These are phyloP conservation scores for Sesia bembeciformis DNA, from an alignment of 2,888 invertebrate species.

Conservation along the genomic window DNA sequence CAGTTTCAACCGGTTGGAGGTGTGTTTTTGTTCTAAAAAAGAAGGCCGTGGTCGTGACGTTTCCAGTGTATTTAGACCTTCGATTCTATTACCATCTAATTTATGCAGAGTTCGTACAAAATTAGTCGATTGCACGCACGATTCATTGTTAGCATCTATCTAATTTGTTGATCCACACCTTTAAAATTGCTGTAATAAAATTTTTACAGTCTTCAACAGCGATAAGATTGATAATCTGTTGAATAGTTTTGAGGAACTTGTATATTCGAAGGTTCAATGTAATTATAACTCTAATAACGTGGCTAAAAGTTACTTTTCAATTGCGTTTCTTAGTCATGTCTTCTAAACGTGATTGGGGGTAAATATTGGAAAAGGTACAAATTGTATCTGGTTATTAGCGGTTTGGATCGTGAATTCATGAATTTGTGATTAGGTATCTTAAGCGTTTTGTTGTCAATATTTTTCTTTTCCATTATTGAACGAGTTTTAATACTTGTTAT, in stretches of 20 bases:
- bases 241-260: too few relatives aligned
- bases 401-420: conserved; percentile 11
- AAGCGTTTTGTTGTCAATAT: background rate
- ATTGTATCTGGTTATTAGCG: conserved; percentile 9
- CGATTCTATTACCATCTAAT: background rate
- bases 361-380: conserved; percentile 1
- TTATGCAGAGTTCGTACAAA: background rate
- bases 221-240: too few relatives aligned
- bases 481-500: too few relatives aligned
- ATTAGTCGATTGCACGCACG: too few relatives aligned
- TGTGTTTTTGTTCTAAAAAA: conserved; percentile 3
- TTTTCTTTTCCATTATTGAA: background rate
- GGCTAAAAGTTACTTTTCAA: too few relatives aligned
- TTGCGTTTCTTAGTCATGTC: too few relatives aligned
- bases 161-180: too few relatives aligned
- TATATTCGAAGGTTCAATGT: too few relatives aligned
- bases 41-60: background rate
- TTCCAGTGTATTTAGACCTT: conserved; percentile 1
- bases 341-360: background rate
- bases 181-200: too few relatives aligned
- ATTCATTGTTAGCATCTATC: too few relatives aligned
- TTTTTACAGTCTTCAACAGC: too few relatives aligned
- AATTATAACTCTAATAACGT: too few relatives aligned
- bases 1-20: conserved; percentile 4
- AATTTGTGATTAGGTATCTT: conserved; percentile 6